A percentile compares a stretch with the other conserved stretches of the same genome.
phyloP scores from a whole-genome alignment of 2,797 vertebrate genomes.

The Parauchenoglanis ngamensis region DNA sequence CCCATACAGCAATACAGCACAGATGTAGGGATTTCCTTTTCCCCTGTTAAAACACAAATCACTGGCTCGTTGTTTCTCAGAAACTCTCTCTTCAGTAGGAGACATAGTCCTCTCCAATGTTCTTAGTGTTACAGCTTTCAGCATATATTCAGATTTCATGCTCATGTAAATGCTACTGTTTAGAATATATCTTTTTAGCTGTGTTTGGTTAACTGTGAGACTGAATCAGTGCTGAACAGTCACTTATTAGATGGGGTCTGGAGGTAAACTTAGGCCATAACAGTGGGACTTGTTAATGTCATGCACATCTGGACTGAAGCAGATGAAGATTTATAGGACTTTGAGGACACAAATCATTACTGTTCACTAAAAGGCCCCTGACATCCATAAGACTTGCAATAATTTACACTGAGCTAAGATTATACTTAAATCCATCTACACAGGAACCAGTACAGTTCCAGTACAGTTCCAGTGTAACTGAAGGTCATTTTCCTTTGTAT shows the following conservation, averaged over 20 bases:
- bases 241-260: slow-evolving; percentile 22
- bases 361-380: slow-evolving; percentile 30
- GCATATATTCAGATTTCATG: not conserved
- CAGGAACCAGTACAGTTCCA: not conserved
- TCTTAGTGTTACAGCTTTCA: not conserved
- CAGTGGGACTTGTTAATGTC: slow-evolving; percentile 22
- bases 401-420: slow-evolving; percentile 8
- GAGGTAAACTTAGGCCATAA: slow-evolving; percentile 22
- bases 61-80: not conserved
- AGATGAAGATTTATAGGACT: slow-evolving; percentile 47
- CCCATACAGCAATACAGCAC: slow-evolving; percentile 37
- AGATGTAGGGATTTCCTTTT: slow-evolving; percentile 1
- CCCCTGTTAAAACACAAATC: slow-evolving; percentile 6
- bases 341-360: slow-evolving; percentile 49
- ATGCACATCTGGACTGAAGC: slow-evolving; percentile 38
- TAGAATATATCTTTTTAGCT: not conserved
- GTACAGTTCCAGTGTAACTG: too few species aligned
- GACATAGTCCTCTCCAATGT: not conserved
- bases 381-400: slow-evolving; percentile 27
- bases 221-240: not conserved
- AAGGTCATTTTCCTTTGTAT: not conserved
- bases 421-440: not conserved
- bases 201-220: not conserved
- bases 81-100: not conserved
- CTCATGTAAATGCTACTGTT: not conserved